Evolutionary conservation across 2,888 invertebrate species (phyloP).

Genomic region (Glaucopsyche alexis): DNA sequence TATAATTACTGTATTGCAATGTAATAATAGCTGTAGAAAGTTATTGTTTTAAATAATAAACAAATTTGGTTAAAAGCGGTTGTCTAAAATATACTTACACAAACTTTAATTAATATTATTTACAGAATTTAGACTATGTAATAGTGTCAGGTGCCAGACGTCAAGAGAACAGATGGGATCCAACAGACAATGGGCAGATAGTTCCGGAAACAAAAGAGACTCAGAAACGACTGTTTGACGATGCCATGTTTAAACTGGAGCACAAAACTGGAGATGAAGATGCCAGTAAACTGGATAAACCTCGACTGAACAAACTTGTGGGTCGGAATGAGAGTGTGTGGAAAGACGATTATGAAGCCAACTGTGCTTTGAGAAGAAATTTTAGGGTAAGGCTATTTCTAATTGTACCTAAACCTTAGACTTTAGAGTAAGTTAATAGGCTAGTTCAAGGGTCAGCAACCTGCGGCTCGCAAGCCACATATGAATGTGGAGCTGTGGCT

Average conservation of each 20-base stretch:
- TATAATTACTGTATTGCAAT: too few species aligned
- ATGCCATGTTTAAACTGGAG: slow-evolving; percentile 98
- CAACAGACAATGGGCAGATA: slow-evolving; percentile 95
- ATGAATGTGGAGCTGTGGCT: too few species aligned
- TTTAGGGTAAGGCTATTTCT: slow-evolving; percentile 85
- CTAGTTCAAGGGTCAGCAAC: too few species aligned
- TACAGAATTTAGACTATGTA: slow-evolving; percentile 96
- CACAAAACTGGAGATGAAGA: slow-evolving; percentile 91
- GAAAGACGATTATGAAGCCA: slow-evolving; percentile 96
- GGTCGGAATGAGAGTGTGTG: slow-evolving; percentile 89
- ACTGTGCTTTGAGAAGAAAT: slow-evolving; percentile 88
- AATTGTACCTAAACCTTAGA: too few species aligned
- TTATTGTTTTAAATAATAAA: too few species aligned
- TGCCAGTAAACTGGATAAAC: slow-evolving; percentile 84
- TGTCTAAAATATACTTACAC: too few species aligned
- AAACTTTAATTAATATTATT: slow-evolving; percentile 43
- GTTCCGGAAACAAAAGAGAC: slow-evolving; percentile 95
- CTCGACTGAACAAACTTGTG: slow-evolving; percentile 86
- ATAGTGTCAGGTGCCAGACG: slow-evolving; percentile 96
- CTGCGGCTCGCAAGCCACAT: too few species aligned
- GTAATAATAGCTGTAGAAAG: too few species aligned
- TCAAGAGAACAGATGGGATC: slow-evolving; percentile 99
- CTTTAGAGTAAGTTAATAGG: too few species aligned
- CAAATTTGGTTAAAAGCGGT: too few species aligned
- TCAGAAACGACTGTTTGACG: slow-evolving; percentile 93